phyloP scores from a whole-genome alignment of 2,113 vertebrate genomes.

The Paramisgurnus dabryanus region DNA sequence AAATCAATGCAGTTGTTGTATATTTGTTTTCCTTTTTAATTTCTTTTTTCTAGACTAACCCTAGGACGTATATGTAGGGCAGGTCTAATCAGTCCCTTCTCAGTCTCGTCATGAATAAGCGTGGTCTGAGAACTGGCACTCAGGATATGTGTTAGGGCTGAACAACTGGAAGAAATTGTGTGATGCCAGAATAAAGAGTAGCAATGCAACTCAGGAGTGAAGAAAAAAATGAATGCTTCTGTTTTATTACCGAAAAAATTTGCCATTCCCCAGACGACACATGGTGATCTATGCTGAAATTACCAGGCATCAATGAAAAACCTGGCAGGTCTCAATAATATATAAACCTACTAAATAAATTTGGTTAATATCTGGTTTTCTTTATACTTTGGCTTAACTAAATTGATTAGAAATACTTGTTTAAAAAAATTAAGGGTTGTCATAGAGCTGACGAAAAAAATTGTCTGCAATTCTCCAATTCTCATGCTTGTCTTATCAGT shows the following conservation, averaged over 20 bases:
- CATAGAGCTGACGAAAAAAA: no score
- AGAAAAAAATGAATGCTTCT: conserved; percentile 77
- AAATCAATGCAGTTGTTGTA: conserved; percentile 70
- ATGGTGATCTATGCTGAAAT: background rate
- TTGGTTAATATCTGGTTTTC: no score
- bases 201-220: conserved; percentile 77
- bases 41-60: conserved; percentile 81
- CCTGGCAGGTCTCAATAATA: conserved; percentile 19
- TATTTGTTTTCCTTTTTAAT: conserved; percentile 52
- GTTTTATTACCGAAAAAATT: conserved; percentile 24
- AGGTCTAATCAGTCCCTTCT: conserved; percentile 73
- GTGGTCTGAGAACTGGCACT: conserved; percentile 85
- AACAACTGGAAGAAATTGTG: conserved; percentile 59
- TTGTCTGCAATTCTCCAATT: no score
- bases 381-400: no score
- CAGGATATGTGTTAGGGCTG: conserved; percentile 73
- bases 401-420: no score
- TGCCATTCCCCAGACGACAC: conserved; percentile 23
- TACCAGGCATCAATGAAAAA: background rate
- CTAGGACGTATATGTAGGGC: conserved; percentile 73
- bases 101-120: conserved; percentile 81
- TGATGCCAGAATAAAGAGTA: conserved; percentile 72
- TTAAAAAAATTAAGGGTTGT: no score
- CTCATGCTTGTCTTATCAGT: no score
- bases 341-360: no score